Evolutionary conservation across 1,140 invertebrate species (phyloP).

Genomic region (Drosophila prosaltans): DNA sequence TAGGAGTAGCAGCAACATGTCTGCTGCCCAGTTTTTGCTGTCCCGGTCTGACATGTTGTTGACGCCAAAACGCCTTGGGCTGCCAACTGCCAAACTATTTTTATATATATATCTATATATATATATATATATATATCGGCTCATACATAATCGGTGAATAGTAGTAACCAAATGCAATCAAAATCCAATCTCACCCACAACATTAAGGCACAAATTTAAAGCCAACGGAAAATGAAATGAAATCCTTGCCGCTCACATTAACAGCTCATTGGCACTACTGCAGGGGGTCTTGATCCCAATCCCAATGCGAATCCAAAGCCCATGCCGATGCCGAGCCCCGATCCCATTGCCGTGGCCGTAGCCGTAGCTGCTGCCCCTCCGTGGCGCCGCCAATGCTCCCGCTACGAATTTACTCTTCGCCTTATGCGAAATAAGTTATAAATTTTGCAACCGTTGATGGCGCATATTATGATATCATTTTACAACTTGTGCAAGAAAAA

Average conservation of each 20-base stretch:
- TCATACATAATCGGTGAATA: neutral
- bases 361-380: constrained; percentile 18
- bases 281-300: constrained; percentile 60
- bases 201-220: constrained; percentile 67
- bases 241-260: constrained; percentile 80
- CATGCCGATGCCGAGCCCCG: neutral
- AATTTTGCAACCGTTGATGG: constrained; percentile 82
- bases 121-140: neutral
- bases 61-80: constrained; percentile 70
- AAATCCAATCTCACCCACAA: constrained; percentile 76
- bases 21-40: constrained; percentile 61
- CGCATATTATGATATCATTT: constrained; percentile 82
- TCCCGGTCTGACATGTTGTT: constrained; percentile 72
- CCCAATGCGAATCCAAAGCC: neutral
- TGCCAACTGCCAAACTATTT: constrained; percentile 68
- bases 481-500: constrained; percentile 72
- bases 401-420: constrained; percentile 19
- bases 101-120: constrained; percentile 59
- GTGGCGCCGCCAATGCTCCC: constrained; percentile 73
- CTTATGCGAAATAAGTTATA: constrained; percentile 74
- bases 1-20: constrained; percentile 46
- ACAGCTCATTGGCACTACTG: constrained; percentile 79
- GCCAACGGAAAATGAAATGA: constrained; percentile 64
- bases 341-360: neutral
- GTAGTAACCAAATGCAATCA: constrained; percentile 55